Percentiles rank a stretch among this genome's conserved stretches.
These are phyloP conservation scores for Diprion similis DNA, from an alignment of 1,140 invertebrate genomes.

Conservation along the genomic window DNA sequence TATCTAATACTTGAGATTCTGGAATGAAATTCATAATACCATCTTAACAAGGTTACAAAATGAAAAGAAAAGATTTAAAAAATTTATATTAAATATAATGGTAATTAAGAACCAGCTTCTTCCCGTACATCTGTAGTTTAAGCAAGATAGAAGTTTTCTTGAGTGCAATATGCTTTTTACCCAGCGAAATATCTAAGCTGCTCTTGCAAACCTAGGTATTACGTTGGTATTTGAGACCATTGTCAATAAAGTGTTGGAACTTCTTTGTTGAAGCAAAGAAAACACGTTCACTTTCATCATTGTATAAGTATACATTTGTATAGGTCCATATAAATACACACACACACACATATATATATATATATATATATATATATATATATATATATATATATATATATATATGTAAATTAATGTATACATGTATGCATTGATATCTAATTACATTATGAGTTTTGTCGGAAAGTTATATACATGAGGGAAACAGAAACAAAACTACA, in stretches of 20 bases:
- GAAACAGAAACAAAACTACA: not conserved
- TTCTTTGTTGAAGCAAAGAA: not conserved
- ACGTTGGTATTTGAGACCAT: not conserved
- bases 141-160: not conserved
- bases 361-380: not conserved
- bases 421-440: not conserved
- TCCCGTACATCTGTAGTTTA: not conserved
- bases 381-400: not conserved
- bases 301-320: not conserved
- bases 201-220: too few relatives aligned
- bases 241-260: not conserved
- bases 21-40: too few relatives aligned
- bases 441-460: not conserved
- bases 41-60: too few relatives aligned
- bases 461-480: not conserved
- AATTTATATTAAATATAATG: not conserved
- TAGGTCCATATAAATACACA: not conserved
- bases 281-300: not conserved
- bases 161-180: constrained; percentile 6
- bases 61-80: too few relatives aligned
- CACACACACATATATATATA: not conserved
- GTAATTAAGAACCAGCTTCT: not conserved
- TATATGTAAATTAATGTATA: too few relatives aligned
- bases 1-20: too few relatives aligned
- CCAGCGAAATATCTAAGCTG: not conserved